These are phyloP conservation scores for Listrodromus nycthemerus DNA, from an alignment of 2,888 invertebrate species.

Conservation along the genomic window DNA sequence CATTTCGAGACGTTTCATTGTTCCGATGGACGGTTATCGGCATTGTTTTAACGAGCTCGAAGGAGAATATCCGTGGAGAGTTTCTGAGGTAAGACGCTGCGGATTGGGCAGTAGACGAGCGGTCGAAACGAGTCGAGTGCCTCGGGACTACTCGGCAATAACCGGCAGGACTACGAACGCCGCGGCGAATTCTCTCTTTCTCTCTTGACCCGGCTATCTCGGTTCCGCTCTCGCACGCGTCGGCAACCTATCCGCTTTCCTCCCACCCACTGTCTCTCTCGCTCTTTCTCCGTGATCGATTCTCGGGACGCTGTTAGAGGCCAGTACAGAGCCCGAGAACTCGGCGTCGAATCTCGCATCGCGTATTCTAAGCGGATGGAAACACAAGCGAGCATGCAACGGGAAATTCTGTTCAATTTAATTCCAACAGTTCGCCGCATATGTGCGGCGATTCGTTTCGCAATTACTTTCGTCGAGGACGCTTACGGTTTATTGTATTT, in stretches of 20 bases:
- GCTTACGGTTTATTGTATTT: not conserved
- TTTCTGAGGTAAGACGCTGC: conserved; percentile 3
- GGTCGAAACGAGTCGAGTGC: not conserved
- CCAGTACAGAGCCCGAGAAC: conserved; percentile 14
- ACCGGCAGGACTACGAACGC: conserved; percentile 41
- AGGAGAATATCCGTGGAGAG: not conserved
- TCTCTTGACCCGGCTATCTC: conserved; percentile 59
- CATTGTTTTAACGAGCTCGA: not conserved
- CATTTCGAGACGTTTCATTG: not conserved
- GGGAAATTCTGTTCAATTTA: conserved; percentile 44
- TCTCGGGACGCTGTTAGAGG: conserved; percentile 47
- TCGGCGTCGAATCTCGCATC: conserved; percentile 26
- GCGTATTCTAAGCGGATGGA: not conserved
- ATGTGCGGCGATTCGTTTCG: not conserved
- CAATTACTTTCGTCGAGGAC: not conserved
- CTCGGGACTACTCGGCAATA: conserved; percentile 10
- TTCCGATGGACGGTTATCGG: not conserved
- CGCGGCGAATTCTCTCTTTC: conserved; percentile 54
- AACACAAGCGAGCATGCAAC: conserved; percentile 38
- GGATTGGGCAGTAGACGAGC: conserved; percentile 2
- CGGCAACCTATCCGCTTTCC: conserved; percentile 56
- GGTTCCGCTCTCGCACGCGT: conserved; percentile 59
- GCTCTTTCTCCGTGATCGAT: conserved; percentile 50
- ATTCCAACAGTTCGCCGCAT: conserved; percentile 26
- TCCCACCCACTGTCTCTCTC: conserved; percentile 38